Percentiles rank a stretch among this genome's conserved stretches.
Evolutionary conservation across 1,140 invertebrate species (phyloP).

Genomic region (Helicoverpa zea): DNA sequence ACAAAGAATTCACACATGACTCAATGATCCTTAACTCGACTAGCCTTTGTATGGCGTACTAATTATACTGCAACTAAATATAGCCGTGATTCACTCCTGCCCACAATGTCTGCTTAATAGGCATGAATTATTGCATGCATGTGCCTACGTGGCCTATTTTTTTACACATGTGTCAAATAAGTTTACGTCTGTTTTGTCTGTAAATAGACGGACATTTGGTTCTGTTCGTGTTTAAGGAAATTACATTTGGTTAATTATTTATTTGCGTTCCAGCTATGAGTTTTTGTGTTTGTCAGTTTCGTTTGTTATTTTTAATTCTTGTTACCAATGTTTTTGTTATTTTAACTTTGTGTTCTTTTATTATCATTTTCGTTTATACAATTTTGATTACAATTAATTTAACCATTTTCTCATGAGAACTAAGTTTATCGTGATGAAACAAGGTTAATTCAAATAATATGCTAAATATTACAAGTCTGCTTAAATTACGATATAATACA

Average conservation of each 20-base stretch:
- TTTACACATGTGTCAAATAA: slow-evolving; percentile 48
- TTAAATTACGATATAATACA: too few relatives aligned
- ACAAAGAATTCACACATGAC: slow-evolving; percentile 55
- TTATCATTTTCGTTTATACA: too few relatives aligned
- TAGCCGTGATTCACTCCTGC: slow-evolving; percentile 74
- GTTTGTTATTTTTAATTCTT: not conserved
- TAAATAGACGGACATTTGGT: slow-evolving; percentile 21
- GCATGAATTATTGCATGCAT: slow-evolving; percentile 61
- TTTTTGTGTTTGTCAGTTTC: too few relatives aligned
- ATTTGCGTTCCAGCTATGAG: too few relatives aligned
- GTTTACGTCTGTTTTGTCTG: slow-evolving; percentile 35
- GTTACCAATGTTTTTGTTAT: too few relatives aligned
- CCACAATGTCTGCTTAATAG: slow-evolving; percentile 59
- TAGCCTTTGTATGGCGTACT: slow-evolving; percentile 60
- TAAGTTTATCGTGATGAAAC: too few relatives aligned
- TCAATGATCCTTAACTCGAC: slow-evolving; percentile 56
- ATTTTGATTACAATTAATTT: too few relatives aligned
- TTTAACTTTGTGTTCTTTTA: too few relatives aligned
- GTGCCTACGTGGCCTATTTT: slow-evolving; percentile 58
- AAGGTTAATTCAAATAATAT: too few relatives aligned
- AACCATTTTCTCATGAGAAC: too few relatives aligned
- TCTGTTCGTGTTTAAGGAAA: not conserved
- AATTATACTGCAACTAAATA: slow-evolving; percentile 72
- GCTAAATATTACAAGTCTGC: too few relatives aligned
- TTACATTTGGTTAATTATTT: not conserved